These are phyloP conservation scores for Lasioglossum pauxillum DNA, from an alignment of 2,888 invertebrate species.

Conservation along the genomic window DNA sequence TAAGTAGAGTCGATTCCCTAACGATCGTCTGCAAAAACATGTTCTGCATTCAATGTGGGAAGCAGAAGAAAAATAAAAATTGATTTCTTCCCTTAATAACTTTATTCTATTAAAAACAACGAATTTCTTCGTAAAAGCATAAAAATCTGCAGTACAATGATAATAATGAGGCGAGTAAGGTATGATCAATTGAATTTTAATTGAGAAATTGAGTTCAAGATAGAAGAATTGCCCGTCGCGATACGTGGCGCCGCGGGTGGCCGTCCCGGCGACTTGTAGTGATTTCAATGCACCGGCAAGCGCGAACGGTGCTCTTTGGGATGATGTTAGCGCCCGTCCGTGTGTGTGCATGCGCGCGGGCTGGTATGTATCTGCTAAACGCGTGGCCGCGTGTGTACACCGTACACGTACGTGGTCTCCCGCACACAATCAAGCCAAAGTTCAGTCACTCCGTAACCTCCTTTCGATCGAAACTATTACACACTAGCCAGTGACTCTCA, in stretches of 20 bases:
- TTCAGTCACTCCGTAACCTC: conserved; percentile 85
- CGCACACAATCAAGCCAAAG: conserved; percentile 80
- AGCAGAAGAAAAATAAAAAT: no score
- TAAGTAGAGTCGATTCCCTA: no score
- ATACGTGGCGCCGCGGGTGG: conserved; percentile 62
- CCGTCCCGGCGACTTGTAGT: conserved; percentile 47
- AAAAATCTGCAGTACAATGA: no score
- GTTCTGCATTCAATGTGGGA: no score
- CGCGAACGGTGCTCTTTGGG: conserved; percentile 50
- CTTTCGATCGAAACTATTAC: conserved; percentile 85
- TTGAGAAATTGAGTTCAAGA: neutral
- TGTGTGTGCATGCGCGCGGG: conserved; percentile 19
- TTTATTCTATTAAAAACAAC: no score
- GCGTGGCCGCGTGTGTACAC: conserved; percentile 57
- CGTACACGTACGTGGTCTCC: conserved; percentile 57
- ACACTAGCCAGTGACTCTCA: conserved; percentile 83
- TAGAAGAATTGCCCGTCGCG: conserved; percentile 15
- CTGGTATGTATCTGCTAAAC: conserved; percentile 55
- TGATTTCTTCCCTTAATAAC: no score
- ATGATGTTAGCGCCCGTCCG: conserved; percentile 36
- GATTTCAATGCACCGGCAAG: conserved; percentile 58
- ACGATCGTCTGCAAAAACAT: no score
- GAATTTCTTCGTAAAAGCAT: no score
- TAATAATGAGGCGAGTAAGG: no score
- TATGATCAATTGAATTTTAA: neutral